Evolutionary conservation across 2,888 invertebrate species (phyloP), one percentile per base, ranked within the genome.

Genomic region (Apamea epomidion): DNA sequence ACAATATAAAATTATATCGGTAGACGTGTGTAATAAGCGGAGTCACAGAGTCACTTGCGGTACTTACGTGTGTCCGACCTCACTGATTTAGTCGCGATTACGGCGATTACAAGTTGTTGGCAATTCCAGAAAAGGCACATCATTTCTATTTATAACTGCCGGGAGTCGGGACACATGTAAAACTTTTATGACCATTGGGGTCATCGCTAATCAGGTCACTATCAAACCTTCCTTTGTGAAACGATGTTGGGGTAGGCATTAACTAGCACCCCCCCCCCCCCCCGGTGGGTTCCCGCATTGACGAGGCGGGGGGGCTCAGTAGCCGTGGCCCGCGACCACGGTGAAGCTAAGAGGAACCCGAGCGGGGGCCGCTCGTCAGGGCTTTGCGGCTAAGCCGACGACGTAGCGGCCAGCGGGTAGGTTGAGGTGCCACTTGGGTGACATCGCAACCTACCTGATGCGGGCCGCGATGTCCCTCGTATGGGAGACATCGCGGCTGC

Each of bases 51-150:
- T 32, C 62, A 18, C 37, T 74, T 65, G 76, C 67, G 48, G 75
- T 73, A 69, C 37, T 18, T 48, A 29, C 32, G 12, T 60, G 37
- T 45, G 32, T 32, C 77, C 81, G 48, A 58, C 84, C 78, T 83
- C 81, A 80, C 89, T 76, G 91, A 90, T 89, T 89, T 87, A 89
- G 83, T 42, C 83, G 67, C 76, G 85, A 88, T 91, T 88, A 89
- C 83, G 78, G 65, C 65, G 79, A 86, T 89, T 86, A 88, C 64
- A 45, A 60, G 77, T 81, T 78, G 87, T 79, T 69, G 67, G 62
- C 72, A 67, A 89, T 90, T 90, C 88, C 88, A 87, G 85, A 76
- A 74, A 78, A 80, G 64, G 48, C 73, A 82, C 84, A 86, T 91
- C 91, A 92, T 83, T 54, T 83, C 84, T 91, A 91, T 91, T 90